These are phyloP conservation scores for Lomographa bimaculata DNA, from an alignment of 2,888 invertebrate genomes.

Conservation along the genomic window DNA sequence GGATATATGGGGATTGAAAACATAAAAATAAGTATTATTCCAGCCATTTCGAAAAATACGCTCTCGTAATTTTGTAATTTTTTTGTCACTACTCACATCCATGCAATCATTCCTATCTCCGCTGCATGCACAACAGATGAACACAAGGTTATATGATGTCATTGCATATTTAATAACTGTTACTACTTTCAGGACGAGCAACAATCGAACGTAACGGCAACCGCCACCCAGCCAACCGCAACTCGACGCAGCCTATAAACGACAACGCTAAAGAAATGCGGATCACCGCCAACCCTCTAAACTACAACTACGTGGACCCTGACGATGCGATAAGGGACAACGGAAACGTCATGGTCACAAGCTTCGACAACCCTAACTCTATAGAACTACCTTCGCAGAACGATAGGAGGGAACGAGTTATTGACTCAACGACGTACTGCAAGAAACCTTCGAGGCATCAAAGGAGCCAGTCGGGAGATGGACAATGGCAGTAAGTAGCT, in stretches of 20 bases:
- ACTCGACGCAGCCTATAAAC: conserved; percentile 58
- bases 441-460: conserved; percentile 81
- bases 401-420: conserved; percentile 62
- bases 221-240: conserved; percentile 69
- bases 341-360: conserved; percentile 84
- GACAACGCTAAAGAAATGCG: conserved; percentile 85
- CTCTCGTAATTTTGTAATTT: too few species aligned
- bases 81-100: too few species aligned
- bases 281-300: conserved; percentile 91
- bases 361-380: conserved; percentile 90
- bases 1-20: too few species aligned
- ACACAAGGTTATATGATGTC: too few species aligned
- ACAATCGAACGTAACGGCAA: conserved; percentile 84
- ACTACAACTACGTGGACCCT: conserved; percentile 87
- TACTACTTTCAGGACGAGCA: conserved; percentile 85
- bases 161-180: too few species aligned
- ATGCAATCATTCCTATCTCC: too few species aligned
- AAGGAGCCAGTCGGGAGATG: conserved; percentile 68
- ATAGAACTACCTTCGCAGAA: conserved; percentile 86
- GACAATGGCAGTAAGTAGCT: conserved; percentile 79
- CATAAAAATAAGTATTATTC: too few species aligned
- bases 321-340: conserved; percentile 83
- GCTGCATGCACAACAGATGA: too few species aligned
- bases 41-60: too few species aligned
- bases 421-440: conserved; percentile 89